Evolutionary conservation across 2,797 vertebrate species (phyloP), one percentile per base, ranked within the genome.

Genomic region (Pitangus sulphuratus): DNA sequence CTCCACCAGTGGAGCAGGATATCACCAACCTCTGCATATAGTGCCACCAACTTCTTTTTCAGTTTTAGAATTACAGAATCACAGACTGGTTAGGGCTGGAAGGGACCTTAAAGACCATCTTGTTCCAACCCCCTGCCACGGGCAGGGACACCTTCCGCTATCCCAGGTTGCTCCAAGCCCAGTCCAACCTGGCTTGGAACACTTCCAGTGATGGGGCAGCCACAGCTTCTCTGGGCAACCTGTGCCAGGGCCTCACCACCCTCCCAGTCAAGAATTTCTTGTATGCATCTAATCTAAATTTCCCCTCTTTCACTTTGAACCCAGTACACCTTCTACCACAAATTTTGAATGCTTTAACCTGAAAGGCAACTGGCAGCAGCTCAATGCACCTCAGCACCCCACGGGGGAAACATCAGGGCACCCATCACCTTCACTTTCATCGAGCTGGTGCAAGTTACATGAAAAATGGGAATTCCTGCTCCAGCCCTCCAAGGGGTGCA

Each of bases 171-270:
- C 14, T 30, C 71, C 33, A 28, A 74, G 15, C 26, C 42, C 53
- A 2, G 1, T 50, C 11, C n/a, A 58, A 0, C 57, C 57, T 45
- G 51, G 20, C 1, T 12, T 53, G 18, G 58, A 6, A 2, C 45
- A 79, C 5, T 47, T 0, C 10, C 64, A 79, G 31, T 31, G 60
- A n/a, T 66, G 18, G 11, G 5, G 31, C 53, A 84, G 17, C 33
- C 45, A 40, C 51, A 47, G 4, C 5, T 47, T 1, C 20, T 26
- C 28, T 50, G 31, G 19, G 4, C 11, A 64, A 4, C 15, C 24
- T 26, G n/a, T 84, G 24, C 65, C 79, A 57, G 44, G 8, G 17
- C 30, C 65, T 57, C 0, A 0, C 8, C 51, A 35, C 10, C 33
- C 8, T 53, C 39, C 0, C 18, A 47, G 39, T 2, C 11, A 60